Evolutionary conservation across 2,113 vertebrate genomes (phyloP).

Genomic region (Nycticryphes semicollaris): DNA sequence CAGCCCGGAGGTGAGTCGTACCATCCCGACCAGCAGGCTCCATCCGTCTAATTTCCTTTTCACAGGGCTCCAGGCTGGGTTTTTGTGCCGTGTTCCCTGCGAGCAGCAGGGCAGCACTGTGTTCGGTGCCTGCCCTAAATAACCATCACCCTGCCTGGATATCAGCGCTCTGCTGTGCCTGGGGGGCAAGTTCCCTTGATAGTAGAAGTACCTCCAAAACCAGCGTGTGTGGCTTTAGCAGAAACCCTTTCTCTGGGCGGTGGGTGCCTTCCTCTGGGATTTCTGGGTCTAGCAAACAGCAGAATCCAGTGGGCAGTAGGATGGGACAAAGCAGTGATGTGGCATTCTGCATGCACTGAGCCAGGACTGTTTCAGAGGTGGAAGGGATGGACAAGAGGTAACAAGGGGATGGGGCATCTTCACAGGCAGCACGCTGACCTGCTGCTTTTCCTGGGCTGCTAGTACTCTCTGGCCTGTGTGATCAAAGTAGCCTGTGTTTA

Average conservation of each 20-base stretch:
- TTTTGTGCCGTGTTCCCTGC: background rate
- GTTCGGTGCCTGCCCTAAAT: background rate
- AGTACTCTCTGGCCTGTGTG: background rate
- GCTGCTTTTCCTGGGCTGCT: background rate
- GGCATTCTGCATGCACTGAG: background rate
- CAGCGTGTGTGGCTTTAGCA: background rate
- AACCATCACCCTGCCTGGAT: background rate
- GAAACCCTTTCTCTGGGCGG: background rate
- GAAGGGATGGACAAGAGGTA: background rate
- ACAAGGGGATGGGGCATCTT: background rate
- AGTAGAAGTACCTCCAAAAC: background rate
- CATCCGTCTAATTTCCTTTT: constrained; percentile 41
- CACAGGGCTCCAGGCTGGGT: background rate
- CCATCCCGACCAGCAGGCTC: constrained; percentile 26
- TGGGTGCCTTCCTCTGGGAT: background rate
- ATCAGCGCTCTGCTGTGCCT: background rate
- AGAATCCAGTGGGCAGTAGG: background rate
- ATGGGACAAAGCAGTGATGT: background rate
- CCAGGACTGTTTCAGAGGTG: accelerated
- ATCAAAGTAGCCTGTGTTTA: accelerated
- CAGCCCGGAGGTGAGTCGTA: background rate
- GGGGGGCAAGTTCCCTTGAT: background rate
- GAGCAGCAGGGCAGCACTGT: background rate
- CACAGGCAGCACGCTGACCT: background rate
- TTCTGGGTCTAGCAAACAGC: background rate